Evolutionary conservation across 2,797 vertebrate genomes (phyloP).

Genomic region (Sebastes kiyomatsui): DNA sequence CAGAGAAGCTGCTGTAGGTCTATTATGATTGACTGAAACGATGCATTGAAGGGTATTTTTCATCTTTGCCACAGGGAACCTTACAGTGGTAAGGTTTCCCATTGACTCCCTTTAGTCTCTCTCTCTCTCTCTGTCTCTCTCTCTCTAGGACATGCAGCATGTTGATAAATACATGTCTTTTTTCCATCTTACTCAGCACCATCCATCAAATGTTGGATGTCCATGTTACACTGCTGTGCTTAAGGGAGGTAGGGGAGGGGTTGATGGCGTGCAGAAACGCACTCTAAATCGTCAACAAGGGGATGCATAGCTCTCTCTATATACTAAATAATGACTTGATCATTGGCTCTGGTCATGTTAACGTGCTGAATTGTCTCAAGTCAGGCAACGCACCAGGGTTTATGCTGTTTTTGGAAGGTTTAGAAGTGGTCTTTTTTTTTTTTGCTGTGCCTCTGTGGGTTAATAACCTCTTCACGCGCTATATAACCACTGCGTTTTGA

Average conservation of each 20-base stretch:
- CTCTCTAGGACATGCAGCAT: slow-evolving; percentile 43
- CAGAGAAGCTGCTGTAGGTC: slow-evolving; percentile 80
- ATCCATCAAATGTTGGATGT: slow-evolving; percentile 72
- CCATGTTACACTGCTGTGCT: slow-evolving; percentile 52
- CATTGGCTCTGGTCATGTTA: slow-evolving; percentile 38
- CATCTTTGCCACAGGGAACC: slow-evolving; percentile 77
- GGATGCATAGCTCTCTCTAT: slow-evolving; percentile 46
- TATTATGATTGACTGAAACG: slow-evolving; percentile 83
- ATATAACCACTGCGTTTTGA: slow-evolving; percentile 57
- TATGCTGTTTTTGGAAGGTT: slow-evolving; percentile 28
- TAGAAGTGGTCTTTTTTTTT: slow-evolving; percentile 25
- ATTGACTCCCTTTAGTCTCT: slow-evolving; percentile 62
- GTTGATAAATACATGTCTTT: slow-evolving; percentile 76
- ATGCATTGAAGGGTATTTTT: slow-evolving; percentile 80
- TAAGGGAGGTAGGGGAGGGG: slow-evolving; percentile 27
- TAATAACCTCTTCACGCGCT: slow-evolving; percentile 61
- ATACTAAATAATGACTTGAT: slow-evolving; percentile 51
- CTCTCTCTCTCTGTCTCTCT: slow-evolving; percentile 11
- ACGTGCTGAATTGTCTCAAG: slow-evolving; percentile 39
- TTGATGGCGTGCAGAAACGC: slow-evolving; percentile 25
- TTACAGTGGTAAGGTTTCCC: slow-evolving; percentile 80
- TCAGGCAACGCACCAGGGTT: slow-evolving; percentile 2
- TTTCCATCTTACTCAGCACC: slow-evolving; percentile 72
- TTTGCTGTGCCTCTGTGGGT: slow-evolving; percentile 32
- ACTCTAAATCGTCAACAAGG: slow-evolving; percentile 46